Base-by-base conservation (phyloP, 2,797 vertebrate genomes). In the Erpetoichthys calabaricus region DNA sequence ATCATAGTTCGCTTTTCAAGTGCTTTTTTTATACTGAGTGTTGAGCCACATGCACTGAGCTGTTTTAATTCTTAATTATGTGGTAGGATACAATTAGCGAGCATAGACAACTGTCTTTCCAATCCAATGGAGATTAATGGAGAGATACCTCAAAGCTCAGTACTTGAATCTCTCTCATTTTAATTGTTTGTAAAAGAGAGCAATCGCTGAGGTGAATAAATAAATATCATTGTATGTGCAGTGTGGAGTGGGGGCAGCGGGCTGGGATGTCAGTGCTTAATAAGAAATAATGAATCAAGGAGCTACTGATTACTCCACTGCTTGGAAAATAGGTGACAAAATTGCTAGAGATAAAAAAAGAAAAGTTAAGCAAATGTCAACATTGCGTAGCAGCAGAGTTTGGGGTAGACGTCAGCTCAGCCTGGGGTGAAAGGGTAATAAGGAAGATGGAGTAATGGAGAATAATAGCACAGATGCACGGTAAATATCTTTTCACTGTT, bases 151-250 rank as follows among this genome's bases (percentile, higher is more conserved):
- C 5, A 8, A 43, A 43, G 53, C 41, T 42, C 6, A 41, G 53
- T 42, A 54, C 9, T 3, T 50, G 53, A 53, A 62, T 56, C 60
- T 59, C 47, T 49, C 57, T 57, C 57, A 60, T 58, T 64, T 70
- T 49, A 64, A 67, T 65, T 67, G 64, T 70, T 63, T 73, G 65
- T 62, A 47, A 64, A 59, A 62, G 64, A 64, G 66, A 53, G 53
- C 53, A 59, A 61, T 67, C 60, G 68, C 64, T 63, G 64, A 61
- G 46, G 69, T 59, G 65, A 67, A 68, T 65, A 60, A 53, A 53
- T 58, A 64, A 64, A 66, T 63, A 49, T 60, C 55, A 69, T 68
- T 69, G 66, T 59, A 62, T 57, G 64, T 61, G 62, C 68, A 71
- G 3, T 5, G 6, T 4, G 9, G 43, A 51, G 44, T 43, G 42